Base-by-base conservation (phyloP, 1,140 invertebrate species). In the Pseudomyrmex flavicornis region DNA sequence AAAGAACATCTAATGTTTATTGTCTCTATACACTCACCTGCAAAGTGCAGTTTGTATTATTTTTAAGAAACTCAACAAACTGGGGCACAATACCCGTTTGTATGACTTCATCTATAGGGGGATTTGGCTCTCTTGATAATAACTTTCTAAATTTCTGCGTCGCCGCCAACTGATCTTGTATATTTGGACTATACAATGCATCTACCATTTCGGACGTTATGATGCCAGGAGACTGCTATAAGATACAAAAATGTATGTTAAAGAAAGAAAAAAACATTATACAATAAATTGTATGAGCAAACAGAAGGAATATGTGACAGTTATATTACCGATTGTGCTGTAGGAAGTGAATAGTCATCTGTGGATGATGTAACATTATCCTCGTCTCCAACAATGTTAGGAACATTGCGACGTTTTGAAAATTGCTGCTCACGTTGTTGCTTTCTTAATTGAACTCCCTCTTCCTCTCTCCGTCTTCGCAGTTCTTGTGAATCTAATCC, bases 51-150 rank as follows among this genome's bases (percentile, higher is more conserved):
- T 99, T 98, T 82, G 95, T 95, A 91, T 97, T 96, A 94, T 97
- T 97, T 91, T 97, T 96, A 62, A 99, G 95, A 95, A 99, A 99
- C 93, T 98, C 97, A 10, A 99, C 98, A 96, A 99, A 99, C 95
- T 96, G 96, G 44, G 98, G 99, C 83, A 99, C 98, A 92, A 99
- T 99, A 89, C 98, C 98, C 74, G 98, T 98, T 89, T 97, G 95
- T 91, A 99, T 99, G n/a, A 99, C 99, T 96, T 99, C 98, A 95
- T 99, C 98, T 90, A 99, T 99, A 1, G 98, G 99, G 65, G 99
- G 99, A 95, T 99, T 99, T 9, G 99, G 99, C 95, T 99, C 99
- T 93, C 97, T 96, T 86, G 98, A 99, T 58, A 99, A 95, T 65
- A 99, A 95, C 95, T 99, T 99, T 83, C 99, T 96, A 95, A 99